Base-by-base conservation (phyloP, 2,113 vertebrate genomes). In the Menura novaehollandiae region DNA sequence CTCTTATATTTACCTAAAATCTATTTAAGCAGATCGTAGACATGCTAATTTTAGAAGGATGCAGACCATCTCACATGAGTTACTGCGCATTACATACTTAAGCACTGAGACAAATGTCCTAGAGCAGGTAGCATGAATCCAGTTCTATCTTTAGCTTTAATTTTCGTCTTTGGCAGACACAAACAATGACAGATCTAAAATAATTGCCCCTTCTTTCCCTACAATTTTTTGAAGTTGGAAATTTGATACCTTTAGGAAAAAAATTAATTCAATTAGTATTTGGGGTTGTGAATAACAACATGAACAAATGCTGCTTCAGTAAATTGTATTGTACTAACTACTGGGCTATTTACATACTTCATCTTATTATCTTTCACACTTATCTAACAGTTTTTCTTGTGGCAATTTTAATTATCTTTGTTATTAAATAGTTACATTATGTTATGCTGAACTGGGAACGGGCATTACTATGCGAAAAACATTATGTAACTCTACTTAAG, bases 351-450 rank as follows among this genome's bases (percentile, higher is more conserved):
- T 88, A 62, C 68, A 80, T 73, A 51, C 55, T 86, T 85, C 55
- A 80, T 60, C 35, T 66, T 74, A 81, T 12, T 74, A 74, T 85
- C 73, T 59, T 93, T 85, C 52, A 67, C 30, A 81, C 74, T 84
- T 87, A 87, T 85, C 69, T 87, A 83, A 77, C 55, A 63, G 51
- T 39, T 94, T 92, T 91, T 91, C 75, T 72, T 73, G 64, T 69
- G 51, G 59, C 44, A 86, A 63, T 80, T 92, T 91, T 68, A 92
- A 92, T 88, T 96, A 80, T 60, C 49, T 64, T 88, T 86, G 58
- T 80, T 91, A 88, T 86, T 95, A 95, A 90, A 92, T 73, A 91
- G 52, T 33, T 88, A 53, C 52, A 37, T 49, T 85, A 55, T 35
- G 19, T 68, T 91, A 62, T 35, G 39, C 46, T 32, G 71, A 94